Base-by-base conservation (phyloP, 2,797 vertebrate genomes). In the Galaxias olidus region DNA sequence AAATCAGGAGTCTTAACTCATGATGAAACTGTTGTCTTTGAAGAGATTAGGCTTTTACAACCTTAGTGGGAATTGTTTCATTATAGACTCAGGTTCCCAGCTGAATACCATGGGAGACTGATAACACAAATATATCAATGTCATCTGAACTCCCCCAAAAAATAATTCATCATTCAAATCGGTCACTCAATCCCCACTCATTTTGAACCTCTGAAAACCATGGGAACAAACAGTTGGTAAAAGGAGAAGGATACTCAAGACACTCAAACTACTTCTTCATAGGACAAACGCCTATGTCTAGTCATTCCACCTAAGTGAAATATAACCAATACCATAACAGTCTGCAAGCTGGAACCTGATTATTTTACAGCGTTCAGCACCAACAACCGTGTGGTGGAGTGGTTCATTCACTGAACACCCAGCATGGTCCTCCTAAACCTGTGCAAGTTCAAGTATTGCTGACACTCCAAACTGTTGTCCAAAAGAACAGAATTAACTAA, bases 21-120 rank as follows among this genome's bases (percentile, higher is more conserved):
- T 30, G 30, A 30, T 30, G 30, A 3, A 30, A 30, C 1, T 6
- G n/a, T 63, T 46, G 41, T 49, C 51, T 56, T 68, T n/a, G 9
- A 52, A 15, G 41, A 4, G 42, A 19, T 61, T 40, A 20, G 44
- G 69, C 46, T 47, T 59, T 68, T 68, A 17, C 10, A 10, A 40
- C 54, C 46, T 70, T 40, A 9, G 3, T 71, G 76, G 79, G 70
- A 81, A 84, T 66, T 18, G 59, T 72, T 72, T 72, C 48, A 45
- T 51, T 67, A 61, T 56, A 76, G 64, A 81, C 45, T 65, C 72
- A 46, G 61, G 67, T 74, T 70, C 76, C 17, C 68, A 73, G 67
- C 56, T 69, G 55, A 53, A 66, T n/a, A 80, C 87, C 89, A 91
- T 90, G 90, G 89, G 90, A 91, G 85, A 91, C 63, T 88, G 86